Base-by-base conservation (phyloP, 23 tunicate species). In the Trididemnum miniatum region DNA sequence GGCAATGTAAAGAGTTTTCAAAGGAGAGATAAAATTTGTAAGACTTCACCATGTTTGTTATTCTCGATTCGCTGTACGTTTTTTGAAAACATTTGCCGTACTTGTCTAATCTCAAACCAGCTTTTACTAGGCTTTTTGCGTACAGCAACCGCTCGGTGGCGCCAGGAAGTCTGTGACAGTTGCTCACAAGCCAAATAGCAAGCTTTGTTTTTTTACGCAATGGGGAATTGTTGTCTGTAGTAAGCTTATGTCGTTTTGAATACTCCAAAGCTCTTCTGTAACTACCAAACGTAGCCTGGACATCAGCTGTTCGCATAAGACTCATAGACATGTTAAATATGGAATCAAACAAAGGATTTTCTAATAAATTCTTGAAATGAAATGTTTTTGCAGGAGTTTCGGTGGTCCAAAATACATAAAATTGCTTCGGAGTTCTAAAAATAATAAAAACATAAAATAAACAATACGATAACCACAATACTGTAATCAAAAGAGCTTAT, bases 61-160 rank as follows among this genome's bases (percentile, higher is more conserved):
- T 18, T 59, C 57, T 89, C 5, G 84, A 32, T 12, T 67, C 72
- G 50, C 51, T 51, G 25, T 71, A 57, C 26, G 35, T 3, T 0
- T 35, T 67, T 5, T 69, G 28, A 51, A 89, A 91, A 64, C 96
- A 91, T 60, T 86, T 77, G 39, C 96, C 96, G 35, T 64, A 91
- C 38, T 87, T 87, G 54, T 91, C 96, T 78, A 91, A 59, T 52
- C 81, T 86, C 51, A 91, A 64, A 1, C 96, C 96, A 18, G 85
- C 90, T 65, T 81, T 83, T 1, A 86, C 87, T 1, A 91, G 73
- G 34, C 77, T 67, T 75, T 82, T 73, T 0, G 90, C 96, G 72
- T 86, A 86, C 35, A 66, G 35, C 71, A 91, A 18, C 3, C 96
- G 90, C 44, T 86, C 80, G 29, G 75, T 39, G 1, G 96, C 90